Evolutionary conservation across 2,888 invertebrate species (phyloP).

Genomic region (Phoenoteleia sp.): DNA sequence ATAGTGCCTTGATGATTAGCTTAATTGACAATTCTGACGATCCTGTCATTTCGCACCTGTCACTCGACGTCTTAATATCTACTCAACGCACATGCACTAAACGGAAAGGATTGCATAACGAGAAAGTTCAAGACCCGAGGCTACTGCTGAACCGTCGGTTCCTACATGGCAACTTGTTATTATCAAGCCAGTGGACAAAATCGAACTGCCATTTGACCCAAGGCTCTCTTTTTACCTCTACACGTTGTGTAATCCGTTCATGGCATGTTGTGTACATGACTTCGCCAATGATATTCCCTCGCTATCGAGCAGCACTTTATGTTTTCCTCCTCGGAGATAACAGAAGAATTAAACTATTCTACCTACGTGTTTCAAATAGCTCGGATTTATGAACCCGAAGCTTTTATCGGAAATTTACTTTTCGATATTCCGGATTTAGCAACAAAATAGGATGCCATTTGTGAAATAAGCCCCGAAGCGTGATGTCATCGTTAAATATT

Average conservation of each 20-base stretch:
- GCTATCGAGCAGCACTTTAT: conserved; percentile 18
- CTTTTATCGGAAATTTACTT: background rate
- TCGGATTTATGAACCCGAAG: background rate
- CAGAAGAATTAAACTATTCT: conserved; percentile 20
- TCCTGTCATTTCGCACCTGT: conserved; percentile 30
- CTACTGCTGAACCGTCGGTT: conserved; percentile 55
- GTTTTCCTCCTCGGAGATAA: conserved; percentile 36
- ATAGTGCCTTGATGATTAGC: too few species aligned
- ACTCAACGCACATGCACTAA: conserved; percentile 5
- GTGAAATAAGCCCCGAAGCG: background rate
- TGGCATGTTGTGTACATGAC: conserved; percentile 10
- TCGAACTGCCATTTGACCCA: conserved; percentile 57
- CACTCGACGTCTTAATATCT: conserved; percentile 16
- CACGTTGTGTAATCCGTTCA: conserved; percentile 48
- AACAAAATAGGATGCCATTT: too few species aligned
- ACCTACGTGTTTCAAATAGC: conserved; percentile 2
- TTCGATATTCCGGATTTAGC: too few species aligned
- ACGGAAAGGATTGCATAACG: conserved; percentile 48
- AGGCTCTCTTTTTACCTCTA: conserved; percentile 36
- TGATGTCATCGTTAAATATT: background rate
- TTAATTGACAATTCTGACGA: background rate
- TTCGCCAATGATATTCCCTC: conserved; percentile 10
- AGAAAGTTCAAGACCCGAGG: conserved; percentile 65
- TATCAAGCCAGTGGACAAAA: conserved; percentile 60
- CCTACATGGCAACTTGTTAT: conserved; percentile 53